These are phyloP conservation scores for Geodia barretti DNA, from an alignment of 37 sponge, comb jelly and placozoan genomes.

Conservation along the genomic window DNA sequence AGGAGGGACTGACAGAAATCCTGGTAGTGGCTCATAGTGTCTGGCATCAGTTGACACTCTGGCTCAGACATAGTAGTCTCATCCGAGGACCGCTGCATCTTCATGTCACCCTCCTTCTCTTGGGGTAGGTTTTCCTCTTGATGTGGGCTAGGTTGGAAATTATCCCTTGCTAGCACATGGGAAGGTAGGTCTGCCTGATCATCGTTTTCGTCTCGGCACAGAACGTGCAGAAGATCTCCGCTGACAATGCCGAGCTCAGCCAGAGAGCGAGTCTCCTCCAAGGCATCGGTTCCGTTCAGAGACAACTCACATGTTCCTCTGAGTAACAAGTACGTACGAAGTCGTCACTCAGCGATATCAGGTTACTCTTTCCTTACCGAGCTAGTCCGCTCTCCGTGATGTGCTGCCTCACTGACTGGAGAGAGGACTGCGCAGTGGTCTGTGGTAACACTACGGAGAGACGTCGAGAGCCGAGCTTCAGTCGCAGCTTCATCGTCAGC, in stretches of 20 bases:
- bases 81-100: too few relatives aligned
- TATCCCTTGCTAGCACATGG: neutral
- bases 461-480: neutral
- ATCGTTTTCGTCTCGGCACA: neutral
- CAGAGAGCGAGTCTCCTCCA: neutral
- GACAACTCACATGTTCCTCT: neutral
- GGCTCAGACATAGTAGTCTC: too few relatives aligned
- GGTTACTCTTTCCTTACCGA: too few relatives aligned
- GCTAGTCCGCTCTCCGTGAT: neutral
- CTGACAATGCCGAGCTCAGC: conserved; percentile 5
- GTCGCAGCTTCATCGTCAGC: neutral
- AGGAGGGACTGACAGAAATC: neutral
- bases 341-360: too few relatives aligned
- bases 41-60: too few relatives aligned
- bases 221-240: neutral
- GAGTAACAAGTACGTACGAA: too few relatives aligned
- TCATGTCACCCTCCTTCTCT: too few relatives aligned
- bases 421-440: neutral
- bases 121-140: too few relatives aligned
- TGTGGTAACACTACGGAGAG: neutral
- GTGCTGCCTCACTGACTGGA: neutral
- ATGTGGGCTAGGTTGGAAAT: neutral
- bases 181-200: too few relatives aligned
- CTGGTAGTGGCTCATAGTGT: neutral
- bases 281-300: neutral